These are phyloP conservation scores for Pogoniulus pusillus DNA, from an alignment of 2,797 vertebrate genomes.

Conservation along the genomic window DNA sequence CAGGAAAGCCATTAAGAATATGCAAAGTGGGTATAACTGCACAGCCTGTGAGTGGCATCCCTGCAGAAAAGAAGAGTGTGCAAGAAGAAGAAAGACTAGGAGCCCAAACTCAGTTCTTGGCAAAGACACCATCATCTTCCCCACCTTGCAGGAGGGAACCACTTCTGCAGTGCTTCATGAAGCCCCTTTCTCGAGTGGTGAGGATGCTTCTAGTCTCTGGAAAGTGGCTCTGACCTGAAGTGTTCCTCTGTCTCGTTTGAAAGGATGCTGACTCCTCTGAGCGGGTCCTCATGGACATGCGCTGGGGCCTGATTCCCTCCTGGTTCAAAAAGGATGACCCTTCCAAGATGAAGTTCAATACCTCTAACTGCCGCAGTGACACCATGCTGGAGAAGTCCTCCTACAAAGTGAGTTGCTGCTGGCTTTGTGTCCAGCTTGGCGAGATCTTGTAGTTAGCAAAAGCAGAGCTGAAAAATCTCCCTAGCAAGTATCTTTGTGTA, in stretches of 20 bases:
- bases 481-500: neutral
- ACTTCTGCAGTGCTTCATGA: fast-evolving
- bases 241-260: neutral
- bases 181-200: neutral
- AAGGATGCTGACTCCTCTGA: constrained; percentile 88
- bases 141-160: neutral
- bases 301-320: constrained; percentile 93
- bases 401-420: constrained; percentile 84
- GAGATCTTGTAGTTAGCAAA: neutral
- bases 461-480: neutral
- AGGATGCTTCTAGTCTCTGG: neutral
- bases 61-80: neutral
- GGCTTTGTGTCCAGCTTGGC: neutral
- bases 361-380: constrained; percentile 94
- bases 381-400: constrained; percentile 88
- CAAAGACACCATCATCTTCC: neutral
- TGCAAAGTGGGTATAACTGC: neutral
- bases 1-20: neutral
- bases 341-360: constrained; percentile 90
- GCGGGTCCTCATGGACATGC: constrained; percentile 88
- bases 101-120: neutral
- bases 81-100: neutral
- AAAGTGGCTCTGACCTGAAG: neutral
- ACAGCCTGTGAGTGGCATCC: neutral
- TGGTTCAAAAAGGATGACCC: constrained; percentile 91